phyloP scores from a whole-genome alignment of 2,888 invertebrate species.

The Opisthograptis luteolata region DNA sequence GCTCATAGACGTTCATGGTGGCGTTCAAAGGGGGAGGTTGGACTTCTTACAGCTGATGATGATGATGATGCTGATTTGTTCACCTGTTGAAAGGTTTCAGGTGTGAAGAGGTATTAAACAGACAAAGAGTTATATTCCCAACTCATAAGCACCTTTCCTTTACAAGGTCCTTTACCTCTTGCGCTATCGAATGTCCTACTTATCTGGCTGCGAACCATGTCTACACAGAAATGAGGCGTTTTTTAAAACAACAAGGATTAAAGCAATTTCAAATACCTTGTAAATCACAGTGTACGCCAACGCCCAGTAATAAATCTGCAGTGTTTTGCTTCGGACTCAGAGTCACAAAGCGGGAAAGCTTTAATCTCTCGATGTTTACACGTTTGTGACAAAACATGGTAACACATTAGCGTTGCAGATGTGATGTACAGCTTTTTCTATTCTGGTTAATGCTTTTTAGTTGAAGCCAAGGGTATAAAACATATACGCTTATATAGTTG shows the following conservation, averaged over 20 bases:
- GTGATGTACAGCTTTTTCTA: conserved; percentile 18
- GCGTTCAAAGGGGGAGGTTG: too few species aligned
- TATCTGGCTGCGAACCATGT: too few species aligned
- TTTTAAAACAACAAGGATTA: background rate
- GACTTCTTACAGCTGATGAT: too few species aligned
- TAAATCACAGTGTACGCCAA: conserved; percentile 7
- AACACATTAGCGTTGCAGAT: conserved; percentile 20
- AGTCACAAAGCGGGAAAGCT: conserved; percentile 24
- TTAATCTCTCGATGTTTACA: conserved; percentile 29
- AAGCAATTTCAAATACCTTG: background rate
- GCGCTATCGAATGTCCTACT: too few species aligned
- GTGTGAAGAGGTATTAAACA: too few species aligned
- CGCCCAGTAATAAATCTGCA: conserved; percentile 18
- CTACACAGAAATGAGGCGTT: background rate
- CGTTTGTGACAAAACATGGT: conserved; percentile 28
- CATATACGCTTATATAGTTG: background rate
- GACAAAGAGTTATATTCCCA: too few species aligned
- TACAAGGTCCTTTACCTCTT: too few species aligned
- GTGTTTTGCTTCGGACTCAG: conserved; percentile 20
- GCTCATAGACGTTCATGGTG: too few species aligned
- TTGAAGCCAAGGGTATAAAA: background rate
- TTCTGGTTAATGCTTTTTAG: conserved; percentile 5
- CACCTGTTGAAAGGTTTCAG: too few species aligned
- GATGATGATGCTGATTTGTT: too few species aligned
- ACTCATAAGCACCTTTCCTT: too few species aligned